Evolutionary conservation across 2,797 vertebrate species (phyloP), one percentile per base, ranked within the genome.

Genomic region (Pempheris klunzingeri): DNA sequence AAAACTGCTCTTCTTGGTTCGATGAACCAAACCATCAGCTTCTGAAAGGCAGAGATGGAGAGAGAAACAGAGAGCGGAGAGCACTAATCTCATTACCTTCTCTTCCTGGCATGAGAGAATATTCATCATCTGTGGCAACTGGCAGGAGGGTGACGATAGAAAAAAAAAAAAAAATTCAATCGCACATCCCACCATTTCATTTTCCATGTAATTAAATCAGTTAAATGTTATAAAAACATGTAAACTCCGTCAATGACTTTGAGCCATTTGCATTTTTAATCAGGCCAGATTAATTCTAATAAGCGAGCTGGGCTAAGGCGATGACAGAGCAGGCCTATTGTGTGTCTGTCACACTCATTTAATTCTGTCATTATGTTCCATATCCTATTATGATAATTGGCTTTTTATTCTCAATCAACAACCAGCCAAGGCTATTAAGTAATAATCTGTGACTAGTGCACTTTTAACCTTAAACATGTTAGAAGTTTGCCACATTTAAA

Each of bases 201-300:
- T 94, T 95, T 92, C 91, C 84, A 90, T 94, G 92, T 94, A 94
- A 95, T 95, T 95, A 93, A 95, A 93, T 94, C 90, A 93, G 87
- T 92, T 92, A 89, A 93, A 93, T 91, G 83, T 91, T 92, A 88
- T 88, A 92, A 94, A 94, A 94, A 93, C 93, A 94, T 93, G 93
- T 93, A 93, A 95, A 95, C 94, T 93, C 89, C 46, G 67, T 90
- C 89, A 90, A 92, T 92, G 91, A 94, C 85, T 94, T 90, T 86
- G 85, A 92, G 66, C 85, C 83, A 95, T 95, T 94, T 94, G 93
- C 94, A 95, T 95, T 93, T 94, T 95, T 95, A 95, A 95, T 94
- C 87, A 94, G 88, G 81, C 86, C 85, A 92, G 92, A 95, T 94
- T 94, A 94, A 94, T 93, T 94, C 85, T 94, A 93, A 94, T 94